A percentile compares a stretch with the other conserved stretches of the same genome.
Evolutionary conservation across 2,888 invertebrate genomes (phyloP).

Genomic region (Blastobasis adustella): DNA sequence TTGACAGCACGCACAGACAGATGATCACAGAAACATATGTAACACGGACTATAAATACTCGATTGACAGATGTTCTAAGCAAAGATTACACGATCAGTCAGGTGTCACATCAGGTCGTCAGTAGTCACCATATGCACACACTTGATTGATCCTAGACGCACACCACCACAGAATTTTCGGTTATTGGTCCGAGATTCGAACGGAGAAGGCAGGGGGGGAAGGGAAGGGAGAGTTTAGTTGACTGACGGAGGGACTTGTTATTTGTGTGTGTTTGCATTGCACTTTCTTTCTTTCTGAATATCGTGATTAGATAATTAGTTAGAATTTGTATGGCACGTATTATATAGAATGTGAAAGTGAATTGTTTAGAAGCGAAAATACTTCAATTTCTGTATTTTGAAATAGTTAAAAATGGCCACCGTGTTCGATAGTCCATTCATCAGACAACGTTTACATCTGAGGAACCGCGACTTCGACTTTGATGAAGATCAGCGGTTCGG

Average conservation of each 20-base stretch:
- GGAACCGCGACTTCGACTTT: constrained; percentile 74
- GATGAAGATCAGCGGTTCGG: constrained; percentile 77
- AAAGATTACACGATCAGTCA: no score
- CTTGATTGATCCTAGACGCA: no score
- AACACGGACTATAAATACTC: no score
- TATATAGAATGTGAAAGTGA: constrained; percentile 10
- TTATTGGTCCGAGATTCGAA: no score
- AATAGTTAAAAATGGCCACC: constrained; percentile 69
- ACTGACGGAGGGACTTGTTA: constrained; percentile 18
- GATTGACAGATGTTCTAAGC: no score
- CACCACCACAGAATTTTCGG: no score
- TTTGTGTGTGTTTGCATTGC: constrained; percentile 20
- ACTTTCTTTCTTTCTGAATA: constrained; percentile 14
- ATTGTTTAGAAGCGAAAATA: constrained; percentile 20
- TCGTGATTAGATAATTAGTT: constrained; percentile 8
- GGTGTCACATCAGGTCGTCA: no score
- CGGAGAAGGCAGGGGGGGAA: no score
- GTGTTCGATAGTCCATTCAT: constrained; percentile 77
- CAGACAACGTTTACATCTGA: constrained; percentile 74
- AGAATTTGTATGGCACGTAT: constrained; percentile 1
- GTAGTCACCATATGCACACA: no score
- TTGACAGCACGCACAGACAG: no score
- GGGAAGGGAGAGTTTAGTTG: no score
- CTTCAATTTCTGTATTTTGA: constrained; percentile 5
- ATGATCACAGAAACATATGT: no score